Evolutionary conservation across 2,113 vertebrate species (phyloP), one percentile per base, ranked within the genome.

Genomic region (Labeo catla): DNA sequence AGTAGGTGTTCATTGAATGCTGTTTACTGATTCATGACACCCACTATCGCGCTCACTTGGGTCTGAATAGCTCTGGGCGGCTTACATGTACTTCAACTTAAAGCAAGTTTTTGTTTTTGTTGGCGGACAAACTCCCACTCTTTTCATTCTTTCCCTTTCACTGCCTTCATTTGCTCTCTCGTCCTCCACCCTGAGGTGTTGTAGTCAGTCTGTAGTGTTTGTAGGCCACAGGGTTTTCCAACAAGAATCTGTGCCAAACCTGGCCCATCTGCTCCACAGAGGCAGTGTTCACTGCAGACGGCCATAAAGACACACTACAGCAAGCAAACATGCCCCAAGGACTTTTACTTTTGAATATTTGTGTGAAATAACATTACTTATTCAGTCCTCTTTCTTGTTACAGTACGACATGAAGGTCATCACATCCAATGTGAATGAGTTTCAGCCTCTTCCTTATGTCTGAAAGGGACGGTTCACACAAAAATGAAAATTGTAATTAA

Each of bases 31-130:
- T 63, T 49, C 85, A 52, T 72, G 73, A 52, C 87, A 83, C n/a
- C 63, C 74, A 83, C 39, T 54, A 68, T 78, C 81, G 68, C 36
- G 57, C 70, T 68, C 39, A 83, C 87, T 77, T 84, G 78, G 45
- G 5, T 76, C 76, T 74, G 28, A 54, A 83, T 86, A 63, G 89
- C 88, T 86, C 21, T 76, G 63, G 70, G 89, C 83, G 84, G 88
- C 86, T 91, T 88, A 86, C 81, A 76, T 81, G 61, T 52, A 73
- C 86, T 83, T 85, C 47, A 85, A 52, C 72, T 87, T 86, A 84
- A 63, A 86, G 86, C 78, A 66, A 74, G 43, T 52, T 85, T 78
- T 50, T 59, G 34, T 80, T 84, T 88, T 23, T 76, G 66, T 45
- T 43, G 65, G 6, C 52, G 63, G 16, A 34, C 43, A 9, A 50